phyloP scores from a whole-genome alignment of 2,888 invertebrate genomes.

The Aphrophora alni region DNA sequence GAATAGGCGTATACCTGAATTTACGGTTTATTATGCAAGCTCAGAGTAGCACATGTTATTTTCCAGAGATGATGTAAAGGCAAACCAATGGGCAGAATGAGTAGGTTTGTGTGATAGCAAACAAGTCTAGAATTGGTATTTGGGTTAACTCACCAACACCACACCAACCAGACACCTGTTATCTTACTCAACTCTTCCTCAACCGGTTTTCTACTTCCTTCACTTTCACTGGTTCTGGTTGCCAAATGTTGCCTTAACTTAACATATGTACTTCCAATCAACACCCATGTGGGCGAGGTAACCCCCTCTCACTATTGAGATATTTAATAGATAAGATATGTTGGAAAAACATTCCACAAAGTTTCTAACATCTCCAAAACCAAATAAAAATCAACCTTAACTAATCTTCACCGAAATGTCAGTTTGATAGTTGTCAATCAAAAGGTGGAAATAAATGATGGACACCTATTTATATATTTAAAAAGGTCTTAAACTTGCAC shows the following conservation, averaged over 20 bases:
- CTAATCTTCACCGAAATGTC: too few species aligned
- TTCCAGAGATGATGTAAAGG: background rate
- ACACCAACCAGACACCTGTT: conserved; percentile 3
- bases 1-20: too few species aligned
- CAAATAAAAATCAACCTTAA: too few species aligned
- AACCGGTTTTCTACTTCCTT: background rate
- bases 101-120: background rate
- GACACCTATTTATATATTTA: too few species aligned
- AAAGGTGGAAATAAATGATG: too few species aligned
- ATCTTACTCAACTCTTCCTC: conserved; percentile 9
- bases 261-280: background rate
- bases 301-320: too few species aligned
- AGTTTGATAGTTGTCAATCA: too few species aligned
- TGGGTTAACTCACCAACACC: background rate
- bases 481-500: too few species aligned
- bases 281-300: background rate
- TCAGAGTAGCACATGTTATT: background rate
- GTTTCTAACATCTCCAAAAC: too few species aligned
- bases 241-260: background rate
- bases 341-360: too few species aligned
- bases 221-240: conserved; percentile 2
- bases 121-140: conserved; percentile 1
- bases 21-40: background rate
- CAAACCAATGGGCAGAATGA: background rate
- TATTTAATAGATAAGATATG: too few species aligned